Evolutionary conservation across 2,888 invertebrate species (phyloP), one percentile per base, ranked within the genome.

Genomic region (Mythimna loreyi): DNA sequence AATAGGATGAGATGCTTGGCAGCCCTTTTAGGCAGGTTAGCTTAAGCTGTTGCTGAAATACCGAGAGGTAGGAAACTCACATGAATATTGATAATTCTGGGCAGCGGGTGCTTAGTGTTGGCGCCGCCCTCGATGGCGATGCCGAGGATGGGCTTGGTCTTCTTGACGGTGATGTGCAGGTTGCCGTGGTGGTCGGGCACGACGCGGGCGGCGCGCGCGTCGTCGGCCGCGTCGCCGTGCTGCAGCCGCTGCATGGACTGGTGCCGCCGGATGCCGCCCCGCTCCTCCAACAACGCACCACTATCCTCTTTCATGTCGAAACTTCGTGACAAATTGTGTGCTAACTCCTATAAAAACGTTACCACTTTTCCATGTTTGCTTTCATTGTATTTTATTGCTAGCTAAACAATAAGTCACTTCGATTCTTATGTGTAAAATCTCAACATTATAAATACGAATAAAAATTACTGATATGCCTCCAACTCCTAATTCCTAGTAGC

Each of bases 61-160:
- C 1, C 7, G 30, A 30, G 28, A 7, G 19, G 43, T 45, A 45
- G 11, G 8, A 21, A 56, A 89, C 98, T 97, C 93, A 99, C 99
- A 94, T 99, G 99, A 91, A 99, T 99, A 94, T 99, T 99, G 89
- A 99, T 99, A 89, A 99, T 99, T 91, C 99, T 97, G 64, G 99
- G 99, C 88, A 99, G 96, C 67, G 98, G 98, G 94, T 99, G 99
- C 90, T 98, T 98, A 56, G 99, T 99, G 93, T 99, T 99, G 86
- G 98, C 98, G 77, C 99, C 99, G 75, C 99, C 99, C 96, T 99
- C 99, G 88, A 99, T 99, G 78, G 99, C 99, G 89, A 99, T 98
- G 83, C 99, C 99, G 86, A 99, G 97, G 88, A 98, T 98, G 59
- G 99, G 98, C 94, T 99, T 99, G 66, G 98, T 98, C 96, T 99